phyloP scores from a whole-genome alignment of 23 tunicate species.

The Halocynthia roretzi region DNA sequence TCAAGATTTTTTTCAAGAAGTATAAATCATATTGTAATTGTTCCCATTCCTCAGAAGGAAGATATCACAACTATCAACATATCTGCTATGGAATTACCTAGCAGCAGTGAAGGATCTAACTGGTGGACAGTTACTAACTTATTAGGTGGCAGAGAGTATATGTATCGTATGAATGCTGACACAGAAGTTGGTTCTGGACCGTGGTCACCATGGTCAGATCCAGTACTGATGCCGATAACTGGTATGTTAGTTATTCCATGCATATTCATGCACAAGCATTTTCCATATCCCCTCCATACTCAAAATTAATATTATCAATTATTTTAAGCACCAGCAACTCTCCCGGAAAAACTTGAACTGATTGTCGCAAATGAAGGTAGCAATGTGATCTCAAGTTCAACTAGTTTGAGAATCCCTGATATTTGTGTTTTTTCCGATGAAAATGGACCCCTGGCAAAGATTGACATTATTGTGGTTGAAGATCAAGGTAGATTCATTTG shows the following conservation, averaged over 20 bases:
- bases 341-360: no score
- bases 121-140: constrained; percentile 25
- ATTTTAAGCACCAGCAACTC: no score
- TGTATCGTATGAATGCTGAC: constrained; percentile 41
- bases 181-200: constrained; percentile 69
- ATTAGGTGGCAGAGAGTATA: constrained; percentile 50
- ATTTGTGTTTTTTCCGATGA: constrained; percentile 62
- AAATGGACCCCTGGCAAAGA: constrained; percentile 40
- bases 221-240: constrained; percentile 27
- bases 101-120: background rate
- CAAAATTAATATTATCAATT: no score
- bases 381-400: no score
- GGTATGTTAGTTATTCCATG: constrained; percentile 14
- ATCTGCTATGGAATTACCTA: constrained; percentile 1
- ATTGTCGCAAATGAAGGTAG: no score
- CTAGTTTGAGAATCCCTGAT: constrained; percentile 3
- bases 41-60: constrained; percentile 1
- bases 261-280: background rate
- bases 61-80: constrained; percentile 5
- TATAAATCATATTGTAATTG: no score
- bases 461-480: constrained; percentile 56
- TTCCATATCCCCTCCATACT: no score
- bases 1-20: no score
- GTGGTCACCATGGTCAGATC: constrained; percentile 50
- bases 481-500: constrained; percentile 34